Conservation (phyloP, 1,140 invertebrate species). For the Stegodyphus mimosarum region DNA sequence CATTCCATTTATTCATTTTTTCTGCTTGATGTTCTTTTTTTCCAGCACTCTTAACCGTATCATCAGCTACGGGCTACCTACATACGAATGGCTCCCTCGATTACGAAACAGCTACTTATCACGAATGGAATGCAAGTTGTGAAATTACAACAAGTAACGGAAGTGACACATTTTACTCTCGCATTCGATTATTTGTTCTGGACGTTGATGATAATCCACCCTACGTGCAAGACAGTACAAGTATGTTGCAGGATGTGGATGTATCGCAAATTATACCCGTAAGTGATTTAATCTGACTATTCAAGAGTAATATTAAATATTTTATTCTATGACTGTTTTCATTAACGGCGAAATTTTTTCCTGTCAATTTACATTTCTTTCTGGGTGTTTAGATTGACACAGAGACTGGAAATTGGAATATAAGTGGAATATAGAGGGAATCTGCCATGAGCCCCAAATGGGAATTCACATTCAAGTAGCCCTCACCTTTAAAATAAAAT, state of each 20-base stretch:
- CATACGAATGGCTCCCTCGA: background rate
- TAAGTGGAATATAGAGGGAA: too few species aligned
- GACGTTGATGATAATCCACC: conserved; percentile 44
- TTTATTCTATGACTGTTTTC: too few species aligned
- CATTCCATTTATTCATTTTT: too few species aligned
- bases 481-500: too few species aligned
- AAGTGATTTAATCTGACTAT: background rate
- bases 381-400: too few species aligned
- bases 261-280: background rate
- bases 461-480: too few species aligned
- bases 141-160: background rate
- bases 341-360: too few species aligned
- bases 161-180: background rate
- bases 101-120: conserved; percentile 5
- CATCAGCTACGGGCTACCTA: background rate
- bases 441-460: too few species aligned
- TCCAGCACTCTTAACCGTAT: background rate
- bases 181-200: conserved; percentile 7
- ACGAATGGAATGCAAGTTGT: conserved; percentile 18
- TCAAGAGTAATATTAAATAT: too few species aligned
- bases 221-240: conserved; percentile 28
- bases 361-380: too few species aligned
- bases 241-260: conserved; percentile 8
- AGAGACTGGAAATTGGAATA: too few species aligned
- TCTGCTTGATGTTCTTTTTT: background rate